Conservation (phyloP, 2,888 invertebrate species). For the Papilio elwesi region DNA sequence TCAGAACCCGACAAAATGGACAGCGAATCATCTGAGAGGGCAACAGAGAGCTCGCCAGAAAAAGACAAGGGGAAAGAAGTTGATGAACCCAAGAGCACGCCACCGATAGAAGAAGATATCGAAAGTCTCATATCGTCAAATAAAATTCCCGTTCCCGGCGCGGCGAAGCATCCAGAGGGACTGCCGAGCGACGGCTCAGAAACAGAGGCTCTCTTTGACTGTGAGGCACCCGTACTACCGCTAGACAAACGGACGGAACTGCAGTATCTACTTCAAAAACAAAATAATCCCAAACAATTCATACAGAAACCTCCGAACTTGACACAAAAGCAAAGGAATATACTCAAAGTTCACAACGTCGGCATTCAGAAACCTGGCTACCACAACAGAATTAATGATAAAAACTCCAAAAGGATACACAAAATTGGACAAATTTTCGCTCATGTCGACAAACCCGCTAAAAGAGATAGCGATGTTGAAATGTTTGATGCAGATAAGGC, state of each 20-base stretch:
- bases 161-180: conserved; percentile 56
- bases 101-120: conserved; percentile 74
- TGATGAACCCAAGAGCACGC: conserved; percentile 43
- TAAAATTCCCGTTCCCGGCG: conserved; percentile 76
- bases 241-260: conserved; percentile 79
- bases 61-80: conserved; percentile 61
- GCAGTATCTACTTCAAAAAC: conserved; percentile 77
- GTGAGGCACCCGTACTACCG: conserved; percentile 63
- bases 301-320: conserved; percentile 65
- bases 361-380: conserved; percentile 70
- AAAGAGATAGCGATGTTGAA: conserved; percentile 56
- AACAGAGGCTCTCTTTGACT: conserved; percentile 60
- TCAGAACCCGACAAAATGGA: conserved; percentile 69
- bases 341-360: conserved; percentile 67
- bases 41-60: conserved; percentile 69
- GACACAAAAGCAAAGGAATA: conserved; percentile 70
- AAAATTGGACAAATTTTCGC: conserved; percentile 73
- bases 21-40: conserved; percentile 69
- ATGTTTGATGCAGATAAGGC: conserved; percentile 59
- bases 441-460: conserved; percentile 62
- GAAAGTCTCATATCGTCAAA: conserved; percentile 81
- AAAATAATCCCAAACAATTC: conserved; percentile 80
- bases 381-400: conserved; percentile 72
- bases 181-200: conserved; percentile 67
- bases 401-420: conserved; percentile 75